A percentile compares a stretch with the other conserved stretches of the same genome.
Conservation (phyloP, 2,888 invertebrate genomes). For the Caenorhabditis sinica region DNA sequence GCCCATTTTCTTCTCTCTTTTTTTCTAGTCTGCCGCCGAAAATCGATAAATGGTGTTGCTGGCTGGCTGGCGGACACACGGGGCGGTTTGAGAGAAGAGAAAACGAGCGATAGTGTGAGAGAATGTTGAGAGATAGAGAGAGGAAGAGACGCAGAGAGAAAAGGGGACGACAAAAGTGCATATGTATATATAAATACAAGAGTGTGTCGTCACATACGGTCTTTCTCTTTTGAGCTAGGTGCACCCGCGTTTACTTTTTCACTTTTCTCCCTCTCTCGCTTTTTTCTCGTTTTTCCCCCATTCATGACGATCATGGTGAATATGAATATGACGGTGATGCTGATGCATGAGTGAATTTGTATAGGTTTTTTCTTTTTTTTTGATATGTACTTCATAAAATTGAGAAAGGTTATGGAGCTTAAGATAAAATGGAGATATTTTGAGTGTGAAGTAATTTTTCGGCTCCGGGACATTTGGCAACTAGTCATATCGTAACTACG, state of each 20-base stretch:
- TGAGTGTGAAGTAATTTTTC: too few relatives aligned
- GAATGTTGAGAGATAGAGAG: slow-evolving; percentile 4
- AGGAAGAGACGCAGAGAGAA: slow-evolving; percentile 12
- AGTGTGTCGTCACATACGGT: slow-evolving; percentile 41
- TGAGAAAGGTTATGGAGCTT: too few relatives aligned
- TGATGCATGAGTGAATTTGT: slow-evolving; percentile 10
- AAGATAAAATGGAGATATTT: too few relatives aligned
- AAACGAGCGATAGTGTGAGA: too few relatives aligned
- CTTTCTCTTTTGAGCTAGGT: not conserved
- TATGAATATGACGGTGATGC: not conserved
- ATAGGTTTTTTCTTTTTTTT: not conserved
- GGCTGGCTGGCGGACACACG: slow-evolving; percentile 16
- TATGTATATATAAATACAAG: not conserved
- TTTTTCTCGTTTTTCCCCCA: not conserved
- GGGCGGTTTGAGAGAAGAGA: slow-evolving; percentile 28
- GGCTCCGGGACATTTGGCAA: too few relatives aligned
- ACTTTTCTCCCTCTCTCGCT: not conserved
- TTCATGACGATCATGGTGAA: not conserved
- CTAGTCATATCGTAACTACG: too few relatives aligned
- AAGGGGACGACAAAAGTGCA: not conserved
- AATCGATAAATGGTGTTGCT: slow-evolving; percentile 39
- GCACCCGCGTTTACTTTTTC: not conserved
- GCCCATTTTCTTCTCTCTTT: not conserved
- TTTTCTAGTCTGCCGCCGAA: slow-evolving; percentile 44
- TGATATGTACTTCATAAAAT: too few relatives aligned